Evolutionary conservation across 1,140 invertebrate species (phyloP).

Genomic region (Gyrodactylus salaris): DNA sequence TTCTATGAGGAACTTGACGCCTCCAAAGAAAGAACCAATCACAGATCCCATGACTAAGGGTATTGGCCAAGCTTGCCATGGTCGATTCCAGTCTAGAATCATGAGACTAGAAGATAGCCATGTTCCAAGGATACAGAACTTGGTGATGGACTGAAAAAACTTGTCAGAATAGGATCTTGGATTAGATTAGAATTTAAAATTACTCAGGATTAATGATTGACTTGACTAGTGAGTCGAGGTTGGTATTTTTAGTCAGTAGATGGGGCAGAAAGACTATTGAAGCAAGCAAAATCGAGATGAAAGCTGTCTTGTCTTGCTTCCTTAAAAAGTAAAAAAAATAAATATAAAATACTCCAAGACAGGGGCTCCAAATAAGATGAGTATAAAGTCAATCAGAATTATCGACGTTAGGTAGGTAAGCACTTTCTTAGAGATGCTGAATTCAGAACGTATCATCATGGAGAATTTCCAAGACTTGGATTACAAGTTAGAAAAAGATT

Average conservation of each 20-base stretch:
- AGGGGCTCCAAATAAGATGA: background rate
- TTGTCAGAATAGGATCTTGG: background rate
- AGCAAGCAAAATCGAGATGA: background rate
- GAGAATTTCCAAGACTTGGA: too few species aligned
- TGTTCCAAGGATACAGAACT: background rate
- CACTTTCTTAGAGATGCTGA: background rate
- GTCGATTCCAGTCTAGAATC: background rate
- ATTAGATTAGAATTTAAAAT: background rate
- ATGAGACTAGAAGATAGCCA: background rate
- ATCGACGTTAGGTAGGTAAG: background rate
- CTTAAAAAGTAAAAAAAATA: background rate
- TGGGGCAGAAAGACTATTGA: background rate
- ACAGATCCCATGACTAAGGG: background rate
- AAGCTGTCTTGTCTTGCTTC: background rate
- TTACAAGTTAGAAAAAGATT: too few species aligned
- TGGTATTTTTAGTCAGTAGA: background rate
- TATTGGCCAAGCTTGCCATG: background rate
- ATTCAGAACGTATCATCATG: background rate
- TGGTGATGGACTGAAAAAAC: background rate
- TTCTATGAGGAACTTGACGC: background rate
- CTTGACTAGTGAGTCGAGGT: background rate
- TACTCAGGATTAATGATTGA: background rate
- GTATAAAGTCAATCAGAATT: background rate
- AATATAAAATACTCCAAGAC: background rate
- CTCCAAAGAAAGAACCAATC: background rate